Base-by-base conservation (phyloP, 2,797 vertebrate species). In the Coilia nasus region DNA sequence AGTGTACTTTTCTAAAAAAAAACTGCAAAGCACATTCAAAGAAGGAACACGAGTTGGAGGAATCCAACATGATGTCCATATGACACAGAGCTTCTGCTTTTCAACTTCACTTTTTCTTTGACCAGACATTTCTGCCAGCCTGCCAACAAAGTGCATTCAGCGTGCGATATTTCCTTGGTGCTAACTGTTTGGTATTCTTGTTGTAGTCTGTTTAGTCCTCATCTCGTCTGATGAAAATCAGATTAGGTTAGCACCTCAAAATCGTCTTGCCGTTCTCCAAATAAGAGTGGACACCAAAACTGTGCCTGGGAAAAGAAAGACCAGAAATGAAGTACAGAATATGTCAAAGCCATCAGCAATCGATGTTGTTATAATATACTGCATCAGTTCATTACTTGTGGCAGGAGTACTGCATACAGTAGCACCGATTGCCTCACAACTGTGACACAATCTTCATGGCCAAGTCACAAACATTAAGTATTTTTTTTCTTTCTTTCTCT, bases 211-310 rank as follows among this genome's bases (percentile, higher is more conserved):
- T 6, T 71, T 31, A 31, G 64, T 28, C 1, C 14, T 71, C n/a
- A 25, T 64, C n/a, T 21, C 9, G 21, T 12, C 60, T 64, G n/a
- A 64, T 19, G n/a, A 62, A 25, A 14, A 67, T 3, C 0, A 6
- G 64, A 28, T 75, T 28, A 75, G 28, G 67, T 35, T 19, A 35
- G 28, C 5, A 14, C 15, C 31, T 75, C 0, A 75, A 41, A 41
- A 35, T 82, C 83, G 84, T 87, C 28, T 28, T 89, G 86, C 88
- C 89, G 90, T 41, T 87, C 67, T 81, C 50, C 83, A 86, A 94
- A 95, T 86, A 96, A 83, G 88, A 96, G 90, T 0, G 95, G 95
- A 44, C 90, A 95, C 94, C 95, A 96, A 90, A 96, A 96, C 60
- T 91, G 88, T 28, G 83, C 86, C 95, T 96, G 91, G 85, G 75